phyloP scores from a whole-genome alignment of 2,888 invertebrate species.

The Mesoligia furuncula region DNA sequence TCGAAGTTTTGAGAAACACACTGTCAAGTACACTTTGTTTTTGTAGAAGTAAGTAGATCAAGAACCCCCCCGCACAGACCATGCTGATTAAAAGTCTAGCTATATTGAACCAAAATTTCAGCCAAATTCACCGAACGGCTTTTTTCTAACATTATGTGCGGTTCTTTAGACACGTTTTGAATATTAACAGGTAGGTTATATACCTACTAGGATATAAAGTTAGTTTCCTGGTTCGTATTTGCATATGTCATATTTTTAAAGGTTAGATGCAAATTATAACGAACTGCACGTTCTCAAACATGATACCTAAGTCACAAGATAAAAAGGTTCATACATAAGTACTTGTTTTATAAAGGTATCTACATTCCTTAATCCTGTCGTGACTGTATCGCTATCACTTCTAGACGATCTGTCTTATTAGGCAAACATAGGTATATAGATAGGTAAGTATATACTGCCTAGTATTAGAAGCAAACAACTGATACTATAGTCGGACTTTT shows the following conservation, averaged over 20 bases:
- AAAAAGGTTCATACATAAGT: background rate
- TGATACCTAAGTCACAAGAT: background rate
- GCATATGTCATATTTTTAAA: slow-evolving; percentile 1
- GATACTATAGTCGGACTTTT: too few relatives aligned
- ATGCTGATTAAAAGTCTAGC: too few relatives aligned
- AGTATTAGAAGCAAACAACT: background rate
- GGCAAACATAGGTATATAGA: background rate
- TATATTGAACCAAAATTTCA: too few relatives aligned
- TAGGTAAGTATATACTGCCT: too few relatives aligned
- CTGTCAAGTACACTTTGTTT: background rate
- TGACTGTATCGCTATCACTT: slow-evolving; percentile 24
- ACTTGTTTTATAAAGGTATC: background rate
- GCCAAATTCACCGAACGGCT: too few relatives aligned
- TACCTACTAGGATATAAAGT: background rate
- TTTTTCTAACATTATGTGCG: too few relatives aligned
- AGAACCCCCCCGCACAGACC: too few relatives aligned
- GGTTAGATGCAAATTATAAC: slow-evolving; percentile 23
- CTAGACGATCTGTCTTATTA: slow-evolving; percentile 24
- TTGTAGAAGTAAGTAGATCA: background rate
- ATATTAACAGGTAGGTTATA: background rate
- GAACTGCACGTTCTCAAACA: slow-evolving; percentile 19
- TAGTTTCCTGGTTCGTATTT: slow-evolving; percentile 30
- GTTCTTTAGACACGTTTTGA: background rate
- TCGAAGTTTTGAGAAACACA: background rate
- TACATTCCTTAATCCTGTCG: slow-evolving; percentile 8